Evolutionary conservation across 2,797 vertebrate genomes (phyloP).

Genomic region (Psittacula echo): DNA sequence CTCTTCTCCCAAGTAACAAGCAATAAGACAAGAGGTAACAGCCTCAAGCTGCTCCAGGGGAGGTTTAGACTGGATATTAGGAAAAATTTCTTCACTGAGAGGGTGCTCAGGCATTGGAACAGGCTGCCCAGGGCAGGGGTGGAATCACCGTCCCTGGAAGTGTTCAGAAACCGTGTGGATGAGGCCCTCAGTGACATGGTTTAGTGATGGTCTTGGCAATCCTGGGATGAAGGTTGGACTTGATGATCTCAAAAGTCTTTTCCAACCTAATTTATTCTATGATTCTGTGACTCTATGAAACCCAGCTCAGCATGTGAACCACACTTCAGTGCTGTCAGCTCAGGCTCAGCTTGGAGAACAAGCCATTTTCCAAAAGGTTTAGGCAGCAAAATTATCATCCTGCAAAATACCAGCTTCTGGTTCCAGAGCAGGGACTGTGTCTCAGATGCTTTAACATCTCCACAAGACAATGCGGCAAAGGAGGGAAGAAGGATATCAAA

Average conservation of each 20-base stretch:
- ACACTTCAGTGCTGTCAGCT: background rate
- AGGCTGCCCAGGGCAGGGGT: background rate
- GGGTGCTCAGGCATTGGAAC: background rate
- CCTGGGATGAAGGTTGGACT: background rate
- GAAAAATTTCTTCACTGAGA: background rate
- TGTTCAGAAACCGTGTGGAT: background rate
- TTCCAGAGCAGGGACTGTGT: background rate
- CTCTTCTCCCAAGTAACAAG: background rate
- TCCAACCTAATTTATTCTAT: background rate
- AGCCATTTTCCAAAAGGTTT: background rate
- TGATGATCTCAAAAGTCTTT: background rate
- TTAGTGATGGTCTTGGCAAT: background rate
- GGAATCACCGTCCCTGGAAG: background rate
- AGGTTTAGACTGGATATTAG: background rate
- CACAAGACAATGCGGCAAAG: background rate
- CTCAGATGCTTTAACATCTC: background rate
- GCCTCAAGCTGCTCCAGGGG: background rate
- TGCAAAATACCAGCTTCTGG: background rate
- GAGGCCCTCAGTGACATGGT: background rate
- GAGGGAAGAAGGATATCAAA: background rate
- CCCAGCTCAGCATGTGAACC: background rate
- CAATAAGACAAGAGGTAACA: background rate
- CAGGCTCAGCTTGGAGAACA: background rate
- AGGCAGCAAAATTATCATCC: background rate
- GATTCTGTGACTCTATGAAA: background rate